phyloP scores from a whole-genome alignment of 37 sponge, comb jelly and placozoan genomes.

The Aplysina aerophoba region DNA sequence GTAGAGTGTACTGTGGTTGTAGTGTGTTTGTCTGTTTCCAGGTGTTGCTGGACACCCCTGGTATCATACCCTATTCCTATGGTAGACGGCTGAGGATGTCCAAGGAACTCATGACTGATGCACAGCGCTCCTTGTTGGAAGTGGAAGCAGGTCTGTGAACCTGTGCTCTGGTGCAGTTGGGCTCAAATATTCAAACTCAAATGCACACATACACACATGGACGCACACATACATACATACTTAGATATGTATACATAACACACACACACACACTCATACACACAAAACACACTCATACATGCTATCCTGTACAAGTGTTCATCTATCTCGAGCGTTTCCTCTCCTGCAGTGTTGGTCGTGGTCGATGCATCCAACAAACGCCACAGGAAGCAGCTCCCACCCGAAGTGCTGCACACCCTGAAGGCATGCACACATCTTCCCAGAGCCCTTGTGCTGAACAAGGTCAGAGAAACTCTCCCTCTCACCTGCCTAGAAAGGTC shows the following conservation, averaged over 20 bases:
- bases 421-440: constrained; percentile 36
- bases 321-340: no score
- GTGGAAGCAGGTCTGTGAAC: constrained; percentile 61
- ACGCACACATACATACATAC: not conserved
- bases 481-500: no score
- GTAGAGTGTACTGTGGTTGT: not conserved
- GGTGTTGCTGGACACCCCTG: constrained; percentile 85
- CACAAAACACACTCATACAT: no score
- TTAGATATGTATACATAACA: no score
- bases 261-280: no score
- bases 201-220: not conserved
- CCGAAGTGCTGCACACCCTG: constrained; percentile 39
- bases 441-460: constrained; percentile 83
- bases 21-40: not conserved
- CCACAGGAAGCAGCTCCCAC: constrained; percentile 37
- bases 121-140: constrained; percentile 63
- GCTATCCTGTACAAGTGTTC: no score
- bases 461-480: constrained; percentile 56
- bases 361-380: constrained; percentile 77
- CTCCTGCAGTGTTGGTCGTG: constrained; percentile 62
- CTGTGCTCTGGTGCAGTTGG: not conserved
- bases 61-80: constrained; percentile 52
- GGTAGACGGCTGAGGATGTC: constrained; percentile 71
- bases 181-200: no score
- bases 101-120: constrained; percentile 58